Conservation (phyloP, 2,113 vertebrate species). For the Cynopterus brachyotis region DNA sequence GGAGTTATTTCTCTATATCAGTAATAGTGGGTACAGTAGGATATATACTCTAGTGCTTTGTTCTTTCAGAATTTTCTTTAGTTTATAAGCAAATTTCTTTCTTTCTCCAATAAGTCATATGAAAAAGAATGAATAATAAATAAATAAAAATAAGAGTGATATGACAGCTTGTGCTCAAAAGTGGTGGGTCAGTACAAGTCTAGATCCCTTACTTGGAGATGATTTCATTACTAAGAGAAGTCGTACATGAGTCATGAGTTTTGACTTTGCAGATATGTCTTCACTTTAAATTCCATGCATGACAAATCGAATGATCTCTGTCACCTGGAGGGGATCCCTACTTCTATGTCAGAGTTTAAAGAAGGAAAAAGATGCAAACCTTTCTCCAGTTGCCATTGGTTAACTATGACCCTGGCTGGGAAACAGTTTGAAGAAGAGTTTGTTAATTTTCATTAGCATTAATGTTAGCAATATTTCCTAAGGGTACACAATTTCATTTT, state of each 20-base stretch:
- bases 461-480: background rate
- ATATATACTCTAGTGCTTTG: background rate
- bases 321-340: background rate
- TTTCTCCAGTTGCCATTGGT: background rate
- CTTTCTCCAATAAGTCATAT: background rate
- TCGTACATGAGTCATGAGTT: background rate
- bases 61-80: background rate
- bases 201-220: background rate
- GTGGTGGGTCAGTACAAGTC: background rate
- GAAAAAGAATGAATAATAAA: conserved; percentile 2
- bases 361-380: background rate
- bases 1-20: background rate
- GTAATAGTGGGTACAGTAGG: background rate
- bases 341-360: background rate
- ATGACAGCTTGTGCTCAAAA: background rate
- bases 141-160: background rate
- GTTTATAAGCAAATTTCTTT: background rate
- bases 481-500: background rate
- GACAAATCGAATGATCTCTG: background rate
- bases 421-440: background rate
- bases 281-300: background rate
- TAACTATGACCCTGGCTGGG: background rate
- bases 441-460: background rate
- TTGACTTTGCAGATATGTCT: background rate
- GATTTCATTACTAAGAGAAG: background rate